phyloP scores from a whole-genome alignment of 1,140 invertebrate species.

The Drosophila nigrodunni region DNA sequence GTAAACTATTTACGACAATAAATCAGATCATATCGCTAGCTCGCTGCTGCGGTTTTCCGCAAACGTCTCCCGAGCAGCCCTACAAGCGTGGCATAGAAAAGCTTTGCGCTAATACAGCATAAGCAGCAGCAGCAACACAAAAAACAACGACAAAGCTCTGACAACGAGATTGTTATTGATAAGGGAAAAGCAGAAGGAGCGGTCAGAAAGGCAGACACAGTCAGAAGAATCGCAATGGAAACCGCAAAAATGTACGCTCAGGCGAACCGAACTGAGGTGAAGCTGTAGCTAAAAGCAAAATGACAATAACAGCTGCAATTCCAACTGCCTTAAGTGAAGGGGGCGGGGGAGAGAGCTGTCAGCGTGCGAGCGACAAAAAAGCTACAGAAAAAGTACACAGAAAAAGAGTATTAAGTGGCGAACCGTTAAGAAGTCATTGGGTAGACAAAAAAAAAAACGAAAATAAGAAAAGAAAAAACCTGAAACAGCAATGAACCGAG shows the following conservation, averaged over 20 bases:
- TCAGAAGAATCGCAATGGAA: constrained; percentile 48
- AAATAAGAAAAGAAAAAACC: constrained; percentile 48
- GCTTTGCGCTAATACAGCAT: constrained; percentile 29
- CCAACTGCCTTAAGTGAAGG: neutral
- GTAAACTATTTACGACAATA: constrained; percentile 63
- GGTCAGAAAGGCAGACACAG: neutral
- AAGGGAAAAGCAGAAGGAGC: constrained; percentile 18
- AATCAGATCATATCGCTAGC: constrained; percentile 79
- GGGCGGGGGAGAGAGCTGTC: constrained; percentile 16
- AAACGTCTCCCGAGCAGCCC: constrained; percentile 44
- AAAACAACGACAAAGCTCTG: constrained; percentile 46
- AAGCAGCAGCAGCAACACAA: constrained; percentile 40
- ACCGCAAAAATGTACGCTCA: constrained; percentile 69
- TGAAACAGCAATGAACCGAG: constrained; percentile 51
- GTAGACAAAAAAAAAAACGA: constrained; percentile 41
- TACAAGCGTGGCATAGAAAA: constrained; percentile 59
- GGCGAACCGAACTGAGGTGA: constrained; percentile 56
- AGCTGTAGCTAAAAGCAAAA: constrained; percentile 72
- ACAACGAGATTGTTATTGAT: constrained; percentile 43
- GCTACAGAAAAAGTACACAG: constrained; percentile 33
- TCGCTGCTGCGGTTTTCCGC: constrained; percentile 54
- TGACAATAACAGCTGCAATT: constrained; percentile 81
- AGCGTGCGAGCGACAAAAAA: constrained; percentile 45
- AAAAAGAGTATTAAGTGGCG: constrained; percentile 76
- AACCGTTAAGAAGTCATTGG: constrained; percentile 80